Evolutionary conservation across 2,888 invertebrate genomes (phyloP).

Genomic region (Hanleya hanleyi): DNA sequence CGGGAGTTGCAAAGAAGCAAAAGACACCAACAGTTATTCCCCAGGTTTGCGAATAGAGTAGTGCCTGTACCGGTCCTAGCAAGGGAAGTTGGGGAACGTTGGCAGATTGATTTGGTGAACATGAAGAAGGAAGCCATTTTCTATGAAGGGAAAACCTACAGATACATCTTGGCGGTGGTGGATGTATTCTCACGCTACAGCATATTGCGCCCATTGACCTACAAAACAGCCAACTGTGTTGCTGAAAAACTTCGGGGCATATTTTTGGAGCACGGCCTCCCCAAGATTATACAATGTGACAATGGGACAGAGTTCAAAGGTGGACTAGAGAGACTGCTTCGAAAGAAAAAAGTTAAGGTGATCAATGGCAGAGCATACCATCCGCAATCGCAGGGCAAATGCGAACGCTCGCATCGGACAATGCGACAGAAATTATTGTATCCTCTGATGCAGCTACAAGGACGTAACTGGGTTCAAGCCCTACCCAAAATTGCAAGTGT

Average conservation of each 20-base stretch:
- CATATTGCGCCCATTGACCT: slow-evolving; percentile 10
- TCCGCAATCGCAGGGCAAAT: slow-evolving; percentile 29
- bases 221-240: not conserved
- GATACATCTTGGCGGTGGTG: slow-evolving; percentile 20
- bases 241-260: not conserved
- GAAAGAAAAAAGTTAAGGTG: not conserved
- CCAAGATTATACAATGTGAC: slow-evolving; percentile 13
- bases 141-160: slow-evolving; percentile 5
- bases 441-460: too few species aligned
- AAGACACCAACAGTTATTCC: not conserved
- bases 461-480: too few species aligned
- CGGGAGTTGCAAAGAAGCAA: not conserved
- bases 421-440: slow-evolving; percentile 22
- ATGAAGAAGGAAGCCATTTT: not conserved
- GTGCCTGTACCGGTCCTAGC: not conserved
- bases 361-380: slow-evolving; percentile 15
- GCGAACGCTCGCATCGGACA: slow-evolving; percentile 18
- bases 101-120: slow-evolving; percentile 18
- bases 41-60: not conserved
- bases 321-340: not conserved
- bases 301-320: slow-evolving; percentile 17
- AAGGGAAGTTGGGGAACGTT: not conserved
- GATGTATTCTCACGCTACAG: slow-evolving; percentile 24
- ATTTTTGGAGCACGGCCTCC: not conserved
- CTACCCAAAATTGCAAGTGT: not conserved